These are phyloP conservation scores for Oppia nitens DNA, from an alignment of 1,140 invertebrate species.

Conservation along the genomic window DNA sequence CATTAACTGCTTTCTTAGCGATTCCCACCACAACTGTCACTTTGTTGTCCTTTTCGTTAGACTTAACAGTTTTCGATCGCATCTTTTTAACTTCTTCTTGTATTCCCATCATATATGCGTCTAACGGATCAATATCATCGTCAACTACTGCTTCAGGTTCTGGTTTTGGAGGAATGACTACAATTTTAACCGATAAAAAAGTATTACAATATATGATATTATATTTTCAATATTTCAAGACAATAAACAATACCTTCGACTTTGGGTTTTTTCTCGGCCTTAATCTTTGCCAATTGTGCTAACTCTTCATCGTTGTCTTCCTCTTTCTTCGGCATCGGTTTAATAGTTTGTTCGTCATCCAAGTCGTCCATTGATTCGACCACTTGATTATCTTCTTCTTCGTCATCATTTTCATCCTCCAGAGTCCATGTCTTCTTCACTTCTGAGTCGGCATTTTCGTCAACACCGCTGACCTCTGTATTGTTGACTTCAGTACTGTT, in stretches of 20 bases:
- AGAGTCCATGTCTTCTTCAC: slow-evolving; percentile 27
- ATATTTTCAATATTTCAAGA: slow-evolving; percentile 8
- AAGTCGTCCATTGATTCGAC: slow-evolving; percentile 21
- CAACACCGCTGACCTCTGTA: slow-evolving; percentile 56
- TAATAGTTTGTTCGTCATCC: slow-evolving; percentile 6
- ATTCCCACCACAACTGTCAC: slow-evolving; percentile 57
- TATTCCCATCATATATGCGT: slow-evolving; percentile 85
- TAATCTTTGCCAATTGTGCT: slow-evolving; percentile 9
- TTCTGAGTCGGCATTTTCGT: slow-evolving; percentile 1
- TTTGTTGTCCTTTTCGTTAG: slow-evolving; percentile 22
- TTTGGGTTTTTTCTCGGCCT: slow-evolving; percentile 20
- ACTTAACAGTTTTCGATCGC: slow-evolving; percentile 15
- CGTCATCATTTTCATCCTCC: slow-evolving; percentile 28
- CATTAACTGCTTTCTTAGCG: slow-evolving; percentile 61
- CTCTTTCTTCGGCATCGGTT: slow-evolving; percentile 6
- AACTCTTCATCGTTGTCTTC: slow-evolving; percentile 12
- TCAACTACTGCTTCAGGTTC: slow-evolving; percentile 23
- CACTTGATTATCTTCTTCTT: slow-evolving; percentile 31
- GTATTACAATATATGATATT: neutral
- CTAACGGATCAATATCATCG: slow-evolving; percentile 79
- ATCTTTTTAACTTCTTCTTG: slow-evolving; percentile 69
- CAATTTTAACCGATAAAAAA: neutral
- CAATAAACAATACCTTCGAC: slow-evolving; percentile 55
- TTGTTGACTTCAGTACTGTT: slow-evolving; percentile 65
- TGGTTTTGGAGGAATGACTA: slow-evolving; percentile 1